phyloP scores from a whole-genome alignment of 2,113 vertebrate species.

The Bubo scandiacus region DNA sequence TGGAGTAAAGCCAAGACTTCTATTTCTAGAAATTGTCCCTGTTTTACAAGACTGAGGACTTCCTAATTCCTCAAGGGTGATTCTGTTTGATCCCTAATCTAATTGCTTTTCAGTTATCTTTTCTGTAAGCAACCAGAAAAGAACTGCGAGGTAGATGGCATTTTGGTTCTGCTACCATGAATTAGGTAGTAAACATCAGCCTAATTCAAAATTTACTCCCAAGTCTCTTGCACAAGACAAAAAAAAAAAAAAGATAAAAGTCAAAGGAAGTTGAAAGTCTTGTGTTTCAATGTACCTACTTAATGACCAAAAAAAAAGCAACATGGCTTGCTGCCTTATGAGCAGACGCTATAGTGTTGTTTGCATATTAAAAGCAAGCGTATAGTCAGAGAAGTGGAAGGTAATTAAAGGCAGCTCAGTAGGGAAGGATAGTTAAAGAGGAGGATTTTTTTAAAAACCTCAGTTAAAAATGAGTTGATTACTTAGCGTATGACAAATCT shows the following conservation, averaged over 20 bases:
- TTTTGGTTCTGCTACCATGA: background rate
- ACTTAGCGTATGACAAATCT: background rate
- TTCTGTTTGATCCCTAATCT: conserved; percentile 5
- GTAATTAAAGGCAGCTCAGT: background rate
- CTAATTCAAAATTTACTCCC: background rate
- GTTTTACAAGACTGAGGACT: background rate
- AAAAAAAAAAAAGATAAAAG: background rate
- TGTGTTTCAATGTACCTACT: background rate
- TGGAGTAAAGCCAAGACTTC: background rate
- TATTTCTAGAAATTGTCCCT: background rate
- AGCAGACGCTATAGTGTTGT: background rate
- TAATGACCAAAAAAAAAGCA: background rate
- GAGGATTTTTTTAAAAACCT: background rate
- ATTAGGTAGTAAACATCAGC: background rate
- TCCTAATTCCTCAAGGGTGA: background rate
- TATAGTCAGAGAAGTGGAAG: background rate
- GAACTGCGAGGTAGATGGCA: background rate
- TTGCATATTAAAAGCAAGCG: conserved; percentile 14
- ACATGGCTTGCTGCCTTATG: background rate
- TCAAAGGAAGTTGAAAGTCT: background rate
- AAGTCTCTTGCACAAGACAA: background rate
- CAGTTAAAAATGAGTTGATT: background rate
- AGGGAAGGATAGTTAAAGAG: background rate
- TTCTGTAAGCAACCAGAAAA: background rate
- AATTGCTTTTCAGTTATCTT: background rate